Percentiles rank a stretch among this genome's conserved stretches.
These are phyloP conservation scores for Ectemnius continuus DNA, from an alignment of 2,888 invertebrate genomes.

Conservation along the genomic window DNA sequence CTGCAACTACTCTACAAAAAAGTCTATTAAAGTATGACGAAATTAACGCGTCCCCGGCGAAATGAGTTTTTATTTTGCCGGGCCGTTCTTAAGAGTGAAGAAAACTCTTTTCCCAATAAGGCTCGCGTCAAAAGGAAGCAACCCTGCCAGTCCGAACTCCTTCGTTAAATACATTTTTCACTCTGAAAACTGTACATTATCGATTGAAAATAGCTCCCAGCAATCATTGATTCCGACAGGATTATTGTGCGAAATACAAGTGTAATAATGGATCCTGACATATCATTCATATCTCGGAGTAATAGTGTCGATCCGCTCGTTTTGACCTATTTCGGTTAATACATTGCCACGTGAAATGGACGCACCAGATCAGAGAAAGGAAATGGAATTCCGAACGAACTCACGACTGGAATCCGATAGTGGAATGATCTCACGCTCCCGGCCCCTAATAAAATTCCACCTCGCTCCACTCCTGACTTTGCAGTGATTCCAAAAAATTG, in stretches of 20 bases:
- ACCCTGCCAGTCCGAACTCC: not conserved
- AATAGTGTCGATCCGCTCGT: no score
- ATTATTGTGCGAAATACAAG: no score
- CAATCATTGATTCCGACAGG: no score
- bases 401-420: not conserved
- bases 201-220: no score
- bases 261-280: no score
- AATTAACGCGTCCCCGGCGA: not conserved
- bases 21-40: constrained; percentile 37
- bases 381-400: not conserved
- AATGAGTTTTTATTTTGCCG: constrained; percentile 22
- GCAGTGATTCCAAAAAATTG: no score
- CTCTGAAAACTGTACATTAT: no score
- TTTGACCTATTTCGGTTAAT: no score
- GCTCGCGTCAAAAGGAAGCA: not conserved
- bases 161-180: no score
- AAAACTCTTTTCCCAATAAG: not conserved
- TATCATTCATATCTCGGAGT: no score
- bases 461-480: no score
- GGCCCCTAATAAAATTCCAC: not conserved
- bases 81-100: constrained; percentile 6
- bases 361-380: not conserved
- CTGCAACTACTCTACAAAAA: constrained; percentile 24
- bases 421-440: not conserved
- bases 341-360: no score